Percentiles rank a stretch among this genome's conserved stretches.
Evolutionary conservation across 2,113 vertebrate genomes (phyloP).

Genomic region (Ciconia stormi): DNA sequence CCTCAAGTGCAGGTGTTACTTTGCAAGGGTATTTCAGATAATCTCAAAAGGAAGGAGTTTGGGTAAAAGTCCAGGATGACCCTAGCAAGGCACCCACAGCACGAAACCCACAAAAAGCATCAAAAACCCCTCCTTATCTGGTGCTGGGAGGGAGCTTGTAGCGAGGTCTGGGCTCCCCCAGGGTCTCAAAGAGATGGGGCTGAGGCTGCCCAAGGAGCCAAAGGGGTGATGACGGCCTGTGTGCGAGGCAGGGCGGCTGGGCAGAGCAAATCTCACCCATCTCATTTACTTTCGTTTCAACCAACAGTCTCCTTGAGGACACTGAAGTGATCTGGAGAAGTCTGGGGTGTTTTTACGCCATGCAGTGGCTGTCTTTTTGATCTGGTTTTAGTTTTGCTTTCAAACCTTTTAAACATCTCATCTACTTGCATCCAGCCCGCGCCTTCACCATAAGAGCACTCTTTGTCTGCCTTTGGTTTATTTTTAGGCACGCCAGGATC

Average conservation of each 20-base stretch:
- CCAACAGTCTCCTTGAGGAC: background rate
- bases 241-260: background rate
- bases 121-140: background rate
- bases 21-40: background rate
- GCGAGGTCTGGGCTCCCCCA: background rate
- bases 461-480: background rate
- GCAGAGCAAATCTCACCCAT: background rate
- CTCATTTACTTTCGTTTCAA: background rate
- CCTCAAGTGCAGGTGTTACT: background rate
- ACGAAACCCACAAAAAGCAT: background rate
- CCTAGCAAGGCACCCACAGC: background rate
- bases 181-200: background rate
- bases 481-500: background rate
- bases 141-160: background rate
- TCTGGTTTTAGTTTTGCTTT: conserved; percentile 13
- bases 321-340: background rate
- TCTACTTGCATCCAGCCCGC: background rate
- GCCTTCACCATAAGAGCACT: background rate
- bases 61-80: background rate
- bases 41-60: background rate
- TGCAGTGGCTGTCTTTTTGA: background rate
- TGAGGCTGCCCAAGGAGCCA: background rate
- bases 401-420: conserved; percentile 11
- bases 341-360: background rate
- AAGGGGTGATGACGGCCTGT: too few species aligned